Conservation (phyloP, 2,797 vertebrate species). For the Tamandua tetradactyla region DNA sequence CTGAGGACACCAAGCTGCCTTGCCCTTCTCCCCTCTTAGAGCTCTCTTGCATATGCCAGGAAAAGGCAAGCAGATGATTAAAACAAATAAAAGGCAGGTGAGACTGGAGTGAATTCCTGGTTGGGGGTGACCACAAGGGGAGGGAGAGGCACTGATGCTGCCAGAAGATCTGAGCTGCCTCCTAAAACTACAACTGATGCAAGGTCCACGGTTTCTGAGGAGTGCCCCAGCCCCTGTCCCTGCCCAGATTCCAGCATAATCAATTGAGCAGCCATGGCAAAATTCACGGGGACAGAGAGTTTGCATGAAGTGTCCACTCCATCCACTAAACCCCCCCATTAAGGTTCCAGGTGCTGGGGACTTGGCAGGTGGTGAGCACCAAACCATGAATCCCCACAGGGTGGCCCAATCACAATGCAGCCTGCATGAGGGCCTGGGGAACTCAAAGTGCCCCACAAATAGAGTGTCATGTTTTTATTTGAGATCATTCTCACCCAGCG, state of each 20-base stretch:
- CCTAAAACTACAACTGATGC: slow-evolving; percentile 58
- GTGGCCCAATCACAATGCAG: not conserved
- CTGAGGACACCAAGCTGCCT: not conserved
- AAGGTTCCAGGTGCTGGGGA: slow-evolving; percentile 1
- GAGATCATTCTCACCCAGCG: not conserved
- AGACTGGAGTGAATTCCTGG: not conserved
- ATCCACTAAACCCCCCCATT: not conserved
- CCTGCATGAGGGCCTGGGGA: not conserved
- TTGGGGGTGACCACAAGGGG: slow-evolving; percentile 5
- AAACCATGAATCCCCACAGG: not conserved
- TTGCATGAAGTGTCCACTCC: slow-evolving; percentile 32
- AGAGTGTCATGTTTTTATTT: too few relatives aligned
- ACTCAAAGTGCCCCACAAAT: not conserved
- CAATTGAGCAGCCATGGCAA: slow-evolving; percentile 69
- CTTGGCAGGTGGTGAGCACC: not conserved
- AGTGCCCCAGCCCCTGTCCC: slow-evolving; percentile 63
- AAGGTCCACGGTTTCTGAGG: slow-evolving; percentile 58
- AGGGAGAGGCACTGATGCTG: not conserved
- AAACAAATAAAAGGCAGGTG: not conserved
- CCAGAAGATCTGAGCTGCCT: not conserved
- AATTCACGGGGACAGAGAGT: slow-evolving; percentile 63
- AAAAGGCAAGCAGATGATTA: not conserved
- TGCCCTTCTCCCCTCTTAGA: not conserved
- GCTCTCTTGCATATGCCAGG: not conserved
- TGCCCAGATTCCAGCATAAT: slow-evolving; percentile 70